Conservation (phyloP, 2,888 invertebrate genomes). For the Hydrotaea cyrtoneurina region DNA sequence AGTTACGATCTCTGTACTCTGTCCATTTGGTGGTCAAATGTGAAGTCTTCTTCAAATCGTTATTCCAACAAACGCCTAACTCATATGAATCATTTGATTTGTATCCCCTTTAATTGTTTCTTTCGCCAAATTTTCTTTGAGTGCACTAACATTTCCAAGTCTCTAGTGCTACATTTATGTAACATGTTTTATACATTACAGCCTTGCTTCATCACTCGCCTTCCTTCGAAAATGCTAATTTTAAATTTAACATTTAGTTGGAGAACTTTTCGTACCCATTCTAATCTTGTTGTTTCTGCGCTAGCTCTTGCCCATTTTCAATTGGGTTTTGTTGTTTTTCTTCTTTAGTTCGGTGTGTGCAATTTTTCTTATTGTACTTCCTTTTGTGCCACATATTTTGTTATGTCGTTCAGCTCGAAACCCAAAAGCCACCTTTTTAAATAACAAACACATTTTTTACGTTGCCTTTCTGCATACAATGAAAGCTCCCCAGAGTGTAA, state of each 20-base stretch:
- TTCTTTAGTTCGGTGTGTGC: conserved; percentile 4
- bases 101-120: background rate
- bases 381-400: conserved; percentile 44
- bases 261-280: conserved; percentile 15
- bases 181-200: conserved; percentile 7
- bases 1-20: no score
- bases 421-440: conserved; percentile 30
- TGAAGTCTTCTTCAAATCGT: no score
- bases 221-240: background rate
- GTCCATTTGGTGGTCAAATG: no score
- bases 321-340: background rate
- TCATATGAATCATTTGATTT: no score
- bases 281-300: background rate
- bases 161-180: conserved; percentile 8
- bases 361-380: conserved; percentile 45
- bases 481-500: conserved; percentile 28
- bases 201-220: background rate
- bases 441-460: conserved; percentile 20
- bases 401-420: conserved; percentile 7
- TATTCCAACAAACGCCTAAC: no score
- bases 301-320: background rate
- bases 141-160: background rate
- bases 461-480: conserved; percentile 12
- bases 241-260: conserved; percentile 28
- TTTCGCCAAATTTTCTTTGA: background rate